Evolutionary conservation across 1,140 invertebrate species (phyloP).

Genomic region (Pachypeltis micranthus): DNA sequence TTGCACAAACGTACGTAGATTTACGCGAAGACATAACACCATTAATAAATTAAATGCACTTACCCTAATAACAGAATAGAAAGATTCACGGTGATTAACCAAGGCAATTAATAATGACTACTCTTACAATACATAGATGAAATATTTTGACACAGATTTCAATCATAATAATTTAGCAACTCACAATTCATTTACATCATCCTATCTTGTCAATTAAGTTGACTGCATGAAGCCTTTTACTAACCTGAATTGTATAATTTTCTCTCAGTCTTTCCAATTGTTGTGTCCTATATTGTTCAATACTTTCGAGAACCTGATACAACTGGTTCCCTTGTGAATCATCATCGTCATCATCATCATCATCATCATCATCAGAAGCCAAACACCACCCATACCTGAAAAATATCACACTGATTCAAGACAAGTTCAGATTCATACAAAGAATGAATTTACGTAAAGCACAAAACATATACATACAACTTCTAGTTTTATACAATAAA

Average conservation of each 20-base stretch:
- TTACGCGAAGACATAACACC: too few species aligned
- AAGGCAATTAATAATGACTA: background rate
- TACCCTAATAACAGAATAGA: background rate
- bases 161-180: background rate
- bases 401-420: background rate
- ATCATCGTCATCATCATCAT: slow-evolving; percentile 41
- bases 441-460: background rate
- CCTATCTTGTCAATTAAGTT: too few species aligned
- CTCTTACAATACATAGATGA: background rate
- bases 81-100: background rate
- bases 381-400: slow-evolving; percentile 28
- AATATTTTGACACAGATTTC: background rate
- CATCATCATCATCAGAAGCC: slow-evolving; percentile 26
- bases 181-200: background rate
- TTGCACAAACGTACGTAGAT: too few species aligned
- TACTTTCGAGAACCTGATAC: slow-evolving; percentile 73
- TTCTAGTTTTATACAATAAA: background rate
- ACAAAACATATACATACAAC: too few species aligned
- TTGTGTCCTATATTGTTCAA: slow-evolving; percentile 78
- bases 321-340: slow-evolving; percentile 50
- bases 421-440: background rate
- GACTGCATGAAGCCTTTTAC: background rate
- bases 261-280: slow-evolving; percentile 77
- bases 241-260: slow-evolving; percentile 79
- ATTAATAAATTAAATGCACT: background rate